Percentiles rank a stretch among this genome's conserved stretches.
phyloP scores from a whole-genome alignment of 2,888 invertebrate genomes.

The Toxonevra muliebris region DNA sequence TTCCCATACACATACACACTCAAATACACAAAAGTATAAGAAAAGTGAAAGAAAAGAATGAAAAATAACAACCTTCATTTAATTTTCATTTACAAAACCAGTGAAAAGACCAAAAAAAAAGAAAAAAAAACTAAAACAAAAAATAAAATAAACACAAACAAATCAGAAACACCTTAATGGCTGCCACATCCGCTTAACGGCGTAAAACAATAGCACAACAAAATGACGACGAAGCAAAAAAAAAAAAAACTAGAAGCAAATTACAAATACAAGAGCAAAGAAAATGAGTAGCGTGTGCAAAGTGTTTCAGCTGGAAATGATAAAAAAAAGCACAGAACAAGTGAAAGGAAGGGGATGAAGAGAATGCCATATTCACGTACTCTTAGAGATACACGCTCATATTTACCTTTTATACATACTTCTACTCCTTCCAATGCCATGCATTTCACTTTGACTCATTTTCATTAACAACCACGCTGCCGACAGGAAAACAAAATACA shows the following conservation, averaged over 20 bases:
- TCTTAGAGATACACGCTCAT: not conserved
- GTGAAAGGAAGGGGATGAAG: not conserved
- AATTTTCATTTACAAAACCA: no score
- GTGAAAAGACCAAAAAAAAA: not conserved
- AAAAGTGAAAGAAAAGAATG: not conserved
- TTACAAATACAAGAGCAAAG: not conserved
- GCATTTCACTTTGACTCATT: no score
- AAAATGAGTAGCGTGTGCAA: not conserved
- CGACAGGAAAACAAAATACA: no score
- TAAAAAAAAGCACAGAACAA: not conserved
- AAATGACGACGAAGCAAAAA: not conserved
- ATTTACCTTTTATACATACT: not conserved
- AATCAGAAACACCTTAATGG: constrained; percentile 7
- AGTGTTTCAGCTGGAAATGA: not conserved
- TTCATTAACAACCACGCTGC: no score
- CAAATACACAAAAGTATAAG: not conserved
- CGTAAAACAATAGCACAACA: not conserved
- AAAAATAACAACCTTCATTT: not conserved
- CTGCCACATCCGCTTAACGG: constrained; percentile 8
- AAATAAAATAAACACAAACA: not conserved
- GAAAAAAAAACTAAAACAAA: not conserved
- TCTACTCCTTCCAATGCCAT: not conserved
- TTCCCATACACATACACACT: not conserved
- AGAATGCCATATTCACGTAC: not conserved
- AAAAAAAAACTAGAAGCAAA: not conserved